phyloP scores from a whole-genome alignment of 2,888 invertebrate species.

The Dryobota labecula region DNA sequence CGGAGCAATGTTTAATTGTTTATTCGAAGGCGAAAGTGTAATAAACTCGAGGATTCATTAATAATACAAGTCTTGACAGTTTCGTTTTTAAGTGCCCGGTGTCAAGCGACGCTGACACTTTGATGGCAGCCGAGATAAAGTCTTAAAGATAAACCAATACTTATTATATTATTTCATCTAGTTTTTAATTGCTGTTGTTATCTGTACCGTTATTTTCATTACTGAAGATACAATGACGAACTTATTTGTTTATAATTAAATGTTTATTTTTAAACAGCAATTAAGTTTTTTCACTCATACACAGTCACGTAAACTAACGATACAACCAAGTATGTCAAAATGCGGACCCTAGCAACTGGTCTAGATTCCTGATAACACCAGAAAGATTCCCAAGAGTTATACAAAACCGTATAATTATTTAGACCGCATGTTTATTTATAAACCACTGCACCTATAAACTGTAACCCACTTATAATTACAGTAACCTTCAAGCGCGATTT shows the following conservation, averaged over 20 bases:
- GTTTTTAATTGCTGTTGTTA: conserved; percentile 58
- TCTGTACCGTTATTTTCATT: conserved; percentile 58
- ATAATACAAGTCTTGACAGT: conserved; percentile 70
- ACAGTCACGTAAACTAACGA: not conserved
- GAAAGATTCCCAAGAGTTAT: not conserved
- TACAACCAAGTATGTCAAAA: conserved; percentile 6
- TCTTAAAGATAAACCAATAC: conserved; percentile 67
- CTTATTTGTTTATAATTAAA: conserved; percentile 23
- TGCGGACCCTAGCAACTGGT: not conserved
- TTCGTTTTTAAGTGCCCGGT: conserved; percentile 64
- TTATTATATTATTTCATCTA: conserved; percentile 64
- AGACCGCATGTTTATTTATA: conserved; percentile 13
- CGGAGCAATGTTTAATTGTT: conserved; percentile 79
- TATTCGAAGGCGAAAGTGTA: conserved; percentile 79
- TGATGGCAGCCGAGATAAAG: conserved; percentile 77
- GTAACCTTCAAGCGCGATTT: conserved; percentile 49
- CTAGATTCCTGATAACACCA: not conserved
- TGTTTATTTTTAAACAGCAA: conserved; percentile 4
- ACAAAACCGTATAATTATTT: not conserved
- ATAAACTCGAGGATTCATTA: conserved; percentile 71
- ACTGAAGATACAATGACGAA: conserved; percentile 26
- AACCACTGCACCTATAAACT: conserved; percentile 35
- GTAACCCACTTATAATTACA: conserved; percentile 46
- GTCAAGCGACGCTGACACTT: conserved; percentile 65
- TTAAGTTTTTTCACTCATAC: not conserved